Conservation (phyloP, 1,140 invertebrate species). For the Brachionus manjavacas region DNA sequence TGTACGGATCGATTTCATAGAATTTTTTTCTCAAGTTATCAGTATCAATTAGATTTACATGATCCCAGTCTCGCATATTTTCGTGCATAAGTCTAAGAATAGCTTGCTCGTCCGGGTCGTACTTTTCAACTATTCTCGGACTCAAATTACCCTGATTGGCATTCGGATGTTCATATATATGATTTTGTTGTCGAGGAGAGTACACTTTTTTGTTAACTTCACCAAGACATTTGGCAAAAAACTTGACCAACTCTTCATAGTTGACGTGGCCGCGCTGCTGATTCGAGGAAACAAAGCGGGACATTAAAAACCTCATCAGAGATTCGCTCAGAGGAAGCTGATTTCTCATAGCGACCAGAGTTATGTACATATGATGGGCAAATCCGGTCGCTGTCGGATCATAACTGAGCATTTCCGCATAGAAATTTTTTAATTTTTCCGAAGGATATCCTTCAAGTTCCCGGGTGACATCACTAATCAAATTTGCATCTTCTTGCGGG, state of each 20-base stretch:
- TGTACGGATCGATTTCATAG: conserved; percentile 39
- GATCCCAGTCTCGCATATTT: conserved; percentile 42
- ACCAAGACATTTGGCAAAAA: conserved; percentile 33
- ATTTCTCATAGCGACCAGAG: conserved; percentile 12
- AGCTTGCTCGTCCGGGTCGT: conserved; percentile 37
- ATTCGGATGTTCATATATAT: background rate
- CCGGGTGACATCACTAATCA: background rate
- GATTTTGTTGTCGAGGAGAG: background rate
- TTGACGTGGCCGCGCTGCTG: conserved; percentile 11
- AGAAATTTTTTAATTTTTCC: conserved; percentile 27
- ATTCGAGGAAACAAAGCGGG: conserved; percentile 30
- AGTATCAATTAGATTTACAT: conserved; percentile 18
- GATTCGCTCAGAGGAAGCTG: conserved; percentile 28
- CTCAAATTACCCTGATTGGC: background rate
- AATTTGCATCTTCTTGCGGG: conserved; percentile 10
- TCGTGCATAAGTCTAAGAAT: conserved; percentile 37
- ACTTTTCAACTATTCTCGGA: conserved; percentile 3
- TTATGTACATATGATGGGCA: conserved; percentile 34
- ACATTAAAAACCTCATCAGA: conserved; percentile 33
- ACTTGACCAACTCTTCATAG: conserved; percentile 37
- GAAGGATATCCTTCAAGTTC: background rate
- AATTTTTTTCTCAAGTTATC: conserved; percentile 38
- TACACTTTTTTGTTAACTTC: conserved; percentile 6
- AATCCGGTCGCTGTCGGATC: conserved; percentile 18
- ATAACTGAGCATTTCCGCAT: conserved; percentile 14